Evolutionary conservation across 2,888 invertebrate species (phyloP), one percentile per base, ranked within the genome.

Genomic region (Leptinotarsa rubiginosa): DNA sequence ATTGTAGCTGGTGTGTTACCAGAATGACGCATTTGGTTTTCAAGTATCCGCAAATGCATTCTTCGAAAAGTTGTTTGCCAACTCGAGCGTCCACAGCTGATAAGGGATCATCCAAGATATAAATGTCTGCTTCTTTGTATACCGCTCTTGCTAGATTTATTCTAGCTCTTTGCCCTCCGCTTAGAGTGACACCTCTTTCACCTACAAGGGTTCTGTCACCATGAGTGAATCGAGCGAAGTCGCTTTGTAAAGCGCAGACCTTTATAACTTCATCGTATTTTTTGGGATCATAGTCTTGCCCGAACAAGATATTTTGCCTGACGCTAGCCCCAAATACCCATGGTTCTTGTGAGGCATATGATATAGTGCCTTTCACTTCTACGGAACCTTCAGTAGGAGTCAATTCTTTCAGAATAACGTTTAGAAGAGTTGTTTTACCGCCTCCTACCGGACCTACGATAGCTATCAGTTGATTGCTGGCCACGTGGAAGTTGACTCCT

Each of bases 221-320:
- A 80, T 93, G 91, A 10, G 94, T 93, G 83, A 96, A 90, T 76
- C 93, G 87, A 12, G 89, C 87, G 81, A 96, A 92, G 86, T 96
- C 96, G 75, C 91, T 87, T 83, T 92, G 91, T 71, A 94, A 88
- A 4, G 93, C 92, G 83, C 94, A 94, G 0, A 91, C 92, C 54
- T 91, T 90, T 3, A 96, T 88, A 49, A 92, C 92, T 74, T 91
- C 88, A 85, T 90, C 93, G 86, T 90, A 93, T 18, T 92, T 90
- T 47, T 91, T 89, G 31, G 90, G 89, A 80, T 93, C 92, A 91
- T 91, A 93, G 78, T 90, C 88, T 84, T 91, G 91, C 0, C 97
- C 97, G 87, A 98, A 98, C 1, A 96, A 86, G 78, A 98, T 96
- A 87, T 98, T 98, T 83, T 97, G 96, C n/a, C 95, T 90, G 0